Evolutionary conservation across 2,888 invertebrate species (phyloP), one percentile per base, ranked within the genome.

Genomic region (Griposia aprilina): DNA sequence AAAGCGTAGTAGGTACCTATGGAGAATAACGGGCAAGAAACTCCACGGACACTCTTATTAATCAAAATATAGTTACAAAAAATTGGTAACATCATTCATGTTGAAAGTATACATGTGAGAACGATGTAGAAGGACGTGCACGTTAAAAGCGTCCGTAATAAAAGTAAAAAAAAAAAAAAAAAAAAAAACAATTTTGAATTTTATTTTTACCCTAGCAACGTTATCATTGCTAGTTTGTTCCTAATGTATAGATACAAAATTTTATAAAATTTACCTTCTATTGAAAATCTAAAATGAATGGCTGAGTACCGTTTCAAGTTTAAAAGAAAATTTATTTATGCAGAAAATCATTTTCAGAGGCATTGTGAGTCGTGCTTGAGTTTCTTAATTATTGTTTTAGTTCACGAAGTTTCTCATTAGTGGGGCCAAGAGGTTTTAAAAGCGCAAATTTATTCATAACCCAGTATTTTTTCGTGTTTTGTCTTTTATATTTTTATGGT

Each of bases 401-500:
- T 87, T 71, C 82, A 87, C 85, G 81, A 83, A 87, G 88, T 87
- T 90, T 89, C 89, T 91, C 90, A 89, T 90, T 91, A 90, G 88
- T 85, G 76, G 20, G 70, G 70, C 81, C 78, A 74, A 70, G 74
- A 76, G 69, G 71, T 78, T 78, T 80, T 81, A 78, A 86, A 88
- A 84, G 62, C 72, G 62, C 76, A 87, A 81, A 82, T 83, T 87
- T 88, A 88, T 90, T 88, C 81, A 89, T 86, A 75, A 77, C 76
- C n/a, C 50, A 77, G 70, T 85, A 52, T 23, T 81, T 67, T 75
- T 66, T 52, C 63, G 60, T 57, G 41, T 76, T 62, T n/a, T 17
- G 13, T 20, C 20, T 81, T 75, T 5, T 41, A 0, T 71, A 63
- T 67, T 73, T 36, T 30, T 23, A 30, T 15, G 30, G 30, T 52